These are phyloP conservation scores for Samia ricini DNA, from an alignment of 1,140 invertebrate genomes.

Conservation along the genomic window DNA sequence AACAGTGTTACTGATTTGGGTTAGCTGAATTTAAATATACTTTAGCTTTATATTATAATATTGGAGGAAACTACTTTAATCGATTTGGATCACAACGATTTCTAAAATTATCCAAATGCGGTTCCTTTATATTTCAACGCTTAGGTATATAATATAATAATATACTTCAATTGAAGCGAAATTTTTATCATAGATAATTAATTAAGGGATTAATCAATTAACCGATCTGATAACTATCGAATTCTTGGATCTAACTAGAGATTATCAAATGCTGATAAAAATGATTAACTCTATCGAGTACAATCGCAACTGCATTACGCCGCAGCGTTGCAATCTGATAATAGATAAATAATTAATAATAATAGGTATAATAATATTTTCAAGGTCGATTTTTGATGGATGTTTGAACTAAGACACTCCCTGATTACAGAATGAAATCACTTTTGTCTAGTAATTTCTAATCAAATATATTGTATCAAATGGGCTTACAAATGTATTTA, in stretches of 20 bases:
- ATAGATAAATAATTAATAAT: not conserved
- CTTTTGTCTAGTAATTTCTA: too few relatives aligned
- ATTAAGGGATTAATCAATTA: not conserved
- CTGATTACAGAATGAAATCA: too few relatives aligned
- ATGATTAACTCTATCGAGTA: not conserved
- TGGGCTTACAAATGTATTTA: too few relatives aligned
- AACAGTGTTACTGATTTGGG: too few relatives aligned
- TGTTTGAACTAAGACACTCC: too few relatives aligned
- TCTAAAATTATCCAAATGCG: not conserved
- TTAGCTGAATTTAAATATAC: too few relatives aligned
- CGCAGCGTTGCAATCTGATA: not conserved
- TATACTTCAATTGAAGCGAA: not conserved
- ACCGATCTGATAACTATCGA: not conserved
- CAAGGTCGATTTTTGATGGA: too few relatives aligned
- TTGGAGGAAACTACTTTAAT: too few relatives aligned
- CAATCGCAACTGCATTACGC: not conserved
- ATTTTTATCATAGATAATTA: not conserved
- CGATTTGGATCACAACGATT: not conserved
- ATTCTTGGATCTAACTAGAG: not conserved
- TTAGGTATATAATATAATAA: not conserved
- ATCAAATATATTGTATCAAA: too few relatives aligned
- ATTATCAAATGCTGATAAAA: not conserved
- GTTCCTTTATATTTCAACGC: not conserved
- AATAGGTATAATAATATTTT: not conserved
- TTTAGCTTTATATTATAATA: too few relatives aligned